Percentiles rank a stretch among this genome's conserved stretches.
Evolutionary conservation across 2,888 invertebrate species (phyloP).

Genomic region (Branchellion lobata): DNA sequence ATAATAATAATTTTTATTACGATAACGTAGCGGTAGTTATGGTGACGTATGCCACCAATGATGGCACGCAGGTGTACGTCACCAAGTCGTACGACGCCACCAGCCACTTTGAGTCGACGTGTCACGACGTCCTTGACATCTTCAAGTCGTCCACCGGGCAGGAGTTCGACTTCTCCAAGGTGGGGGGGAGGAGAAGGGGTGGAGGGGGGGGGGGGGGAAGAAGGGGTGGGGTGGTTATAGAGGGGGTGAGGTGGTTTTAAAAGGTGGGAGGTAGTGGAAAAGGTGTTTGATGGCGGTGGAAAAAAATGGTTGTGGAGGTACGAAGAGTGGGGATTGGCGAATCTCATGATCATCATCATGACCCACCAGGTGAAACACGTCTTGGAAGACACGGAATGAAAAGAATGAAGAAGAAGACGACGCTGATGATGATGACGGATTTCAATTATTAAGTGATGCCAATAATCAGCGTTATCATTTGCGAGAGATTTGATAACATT

Average conservation of each 20-base stretch:
- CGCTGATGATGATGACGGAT: no score
- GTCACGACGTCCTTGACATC: constrained; percentile 92
- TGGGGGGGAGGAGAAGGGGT: constrained; percentile 59
- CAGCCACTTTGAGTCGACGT: constrained; percentile 98
- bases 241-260: no score
- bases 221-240: not conserved
- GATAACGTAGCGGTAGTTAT: not conserved
- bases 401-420: no score
- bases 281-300: no score
- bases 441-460: no score
- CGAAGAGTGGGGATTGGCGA: no score
- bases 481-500: no score
- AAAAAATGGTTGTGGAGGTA: no score
- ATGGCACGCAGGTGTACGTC: constrained; percentile 72
- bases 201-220: no score
- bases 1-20: not conserved
- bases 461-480: no score
- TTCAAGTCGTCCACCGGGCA: constrained; percentile 92
- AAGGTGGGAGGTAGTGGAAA: no score
- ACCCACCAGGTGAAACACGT: constrained; percentile 37
- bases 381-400: constrained; percentile 44
- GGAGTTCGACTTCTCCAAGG: constrained; percentile 94
- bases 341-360: no score
- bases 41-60: not conserved
- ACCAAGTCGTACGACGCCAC: constrained; percentile 98